These are phyloP conservation scores for Phoeniculus purpureus DNA, from an alignment of 2,797 vertebrate species.

Conservation along the genomic window DNA sequence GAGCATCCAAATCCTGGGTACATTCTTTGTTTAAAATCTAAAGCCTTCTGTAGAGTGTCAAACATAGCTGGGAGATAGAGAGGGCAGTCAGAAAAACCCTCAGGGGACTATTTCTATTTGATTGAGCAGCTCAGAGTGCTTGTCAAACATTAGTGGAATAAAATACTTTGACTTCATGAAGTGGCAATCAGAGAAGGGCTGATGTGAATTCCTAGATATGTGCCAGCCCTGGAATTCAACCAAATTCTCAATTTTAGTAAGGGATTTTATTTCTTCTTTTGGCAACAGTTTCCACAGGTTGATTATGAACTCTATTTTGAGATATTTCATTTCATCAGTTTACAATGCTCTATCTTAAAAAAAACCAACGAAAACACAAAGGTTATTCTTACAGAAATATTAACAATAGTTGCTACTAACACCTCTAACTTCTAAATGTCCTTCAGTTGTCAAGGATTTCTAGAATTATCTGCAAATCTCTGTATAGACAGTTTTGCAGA, in stretches of 20 bases:
- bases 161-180: slow-evolving; percentile 16
- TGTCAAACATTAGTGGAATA: slow-evolving; percentile 23
- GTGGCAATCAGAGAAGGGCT: background rate
- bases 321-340: background rate
- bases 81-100: slow-evolving; percentile 9
- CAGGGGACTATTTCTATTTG: background rate
- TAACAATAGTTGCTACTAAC: background rate
- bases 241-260: background rate
- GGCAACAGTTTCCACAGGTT: background rate
- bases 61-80: background rate
- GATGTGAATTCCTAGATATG: background rate
- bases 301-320: background rate
- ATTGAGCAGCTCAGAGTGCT: slow-evolving; percentile 8
- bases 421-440: background rate
- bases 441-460: background rate
- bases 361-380: background rate
- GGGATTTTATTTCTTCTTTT: background rate
- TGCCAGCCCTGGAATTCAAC: background rate
- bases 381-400: background rate
- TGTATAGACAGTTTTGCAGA: background rate
- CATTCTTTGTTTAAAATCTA: slow-evolving; percentile 20
- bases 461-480: background rate
- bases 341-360: background rate
- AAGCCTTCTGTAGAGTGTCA: background rate
- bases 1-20: background rate